Evolutionary conservation across 2,113 vertebrate genomes (phyloP).

Genomic region (Theristicus caerulescens): DNA sequence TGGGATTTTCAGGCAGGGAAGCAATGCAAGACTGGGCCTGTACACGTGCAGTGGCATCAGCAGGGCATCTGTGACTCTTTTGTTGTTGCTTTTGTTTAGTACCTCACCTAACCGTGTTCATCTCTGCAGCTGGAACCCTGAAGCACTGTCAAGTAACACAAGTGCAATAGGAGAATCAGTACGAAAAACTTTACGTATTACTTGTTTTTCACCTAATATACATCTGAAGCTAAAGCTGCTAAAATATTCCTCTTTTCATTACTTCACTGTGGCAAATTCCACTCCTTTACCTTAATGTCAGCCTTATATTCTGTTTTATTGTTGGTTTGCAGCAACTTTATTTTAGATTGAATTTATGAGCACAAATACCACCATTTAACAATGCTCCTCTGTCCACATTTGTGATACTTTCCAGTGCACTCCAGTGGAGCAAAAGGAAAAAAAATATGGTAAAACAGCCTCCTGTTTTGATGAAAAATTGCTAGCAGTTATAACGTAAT

Average conservation of each 20-base stretch:
- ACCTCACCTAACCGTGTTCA: not conserved
- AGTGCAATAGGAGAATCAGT: not conserved
- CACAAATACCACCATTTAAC: not conserved
- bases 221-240: not conserved
- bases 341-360: not conserved
- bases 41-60: not conserved
- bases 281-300: not conserved
- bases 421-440: not conserved
- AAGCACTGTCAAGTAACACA: not conserved
- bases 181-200: not conserved
- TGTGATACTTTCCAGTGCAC: not conserved
- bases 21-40: not conserved
- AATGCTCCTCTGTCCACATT: not conserved
- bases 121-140: not conserved
- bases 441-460: not conserved
- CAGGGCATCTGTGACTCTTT: not conserved
- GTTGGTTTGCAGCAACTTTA: not conserved
- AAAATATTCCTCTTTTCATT: not conserved
- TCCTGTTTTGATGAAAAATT: constrained; percentile 34
- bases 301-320: not conserved
- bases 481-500: not conserved
- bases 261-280: not conserved
- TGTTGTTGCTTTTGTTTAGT: not conserved
- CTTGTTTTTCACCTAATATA: not conserved
- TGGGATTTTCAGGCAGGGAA: not conserved